Evolutionary conservation across 2,888 invertebrate genomes (phyloP).

Genomic region (Cancer borealis): DNA sequence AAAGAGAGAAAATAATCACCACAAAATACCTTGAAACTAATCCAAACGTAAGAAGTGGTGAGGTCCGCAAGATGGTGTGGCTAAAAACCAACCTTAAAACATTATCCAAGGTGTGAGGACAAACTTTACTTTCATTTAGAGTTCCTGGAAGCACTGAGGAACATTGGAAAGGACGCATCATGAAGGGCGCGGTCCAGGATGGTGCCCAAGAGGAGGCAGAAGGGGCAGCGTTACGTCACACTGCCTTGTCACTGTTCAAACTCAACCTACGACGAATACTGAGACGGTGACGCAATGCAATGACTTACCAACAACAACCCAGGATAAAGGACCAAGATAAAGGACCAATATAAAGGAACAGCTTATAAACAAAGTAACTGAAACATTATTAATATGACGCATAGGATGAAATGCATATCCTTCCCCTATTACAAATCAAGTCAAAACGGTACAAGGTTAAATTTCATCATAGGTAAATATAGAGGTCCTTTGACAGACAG

Average conservation of each 20-base stretch:
- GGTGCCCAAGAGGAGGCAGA: not conserved
- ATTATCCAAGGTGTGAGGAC: not conserved
- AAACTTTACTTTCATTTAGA: not conserved
- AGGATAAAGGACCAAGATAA: not conserved
- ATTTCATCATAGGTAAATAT: not conserved
- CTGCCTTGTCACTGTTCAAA: not conserved
- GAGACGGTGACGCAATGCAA: not conserved
- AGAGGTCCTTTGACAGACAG: not conserved
- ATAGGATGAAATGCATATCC: not conserved
- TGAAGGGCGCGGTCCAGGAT: constrained; percentile 1
- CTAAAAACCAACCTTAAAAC: not conserved
- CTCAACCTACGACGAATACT: not conserved
- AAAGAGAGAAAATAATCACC: not conserved
- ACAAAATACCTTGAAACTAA: not conserved
- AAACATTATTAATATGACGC: not conserved
- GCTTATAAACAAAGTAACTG: not conserved
- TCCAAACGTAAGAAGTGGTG: not conserved
- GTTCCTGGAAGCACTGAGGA: not conserved
- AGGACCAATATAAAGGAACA: not conserved
- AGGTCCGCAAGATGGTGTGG: not conserved
- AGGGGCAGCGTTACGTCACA: not conserved
- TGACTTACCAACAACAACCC: not conserved
- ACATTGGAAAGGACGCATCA: not conserved
- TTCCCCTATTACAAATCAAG: not conserved
- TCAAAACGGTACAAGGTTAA: not conserved